Evolutionary conservation across 2,113 vertebrate species (phyloP).

Genomic region (Bettongia penicillata): DNA sequence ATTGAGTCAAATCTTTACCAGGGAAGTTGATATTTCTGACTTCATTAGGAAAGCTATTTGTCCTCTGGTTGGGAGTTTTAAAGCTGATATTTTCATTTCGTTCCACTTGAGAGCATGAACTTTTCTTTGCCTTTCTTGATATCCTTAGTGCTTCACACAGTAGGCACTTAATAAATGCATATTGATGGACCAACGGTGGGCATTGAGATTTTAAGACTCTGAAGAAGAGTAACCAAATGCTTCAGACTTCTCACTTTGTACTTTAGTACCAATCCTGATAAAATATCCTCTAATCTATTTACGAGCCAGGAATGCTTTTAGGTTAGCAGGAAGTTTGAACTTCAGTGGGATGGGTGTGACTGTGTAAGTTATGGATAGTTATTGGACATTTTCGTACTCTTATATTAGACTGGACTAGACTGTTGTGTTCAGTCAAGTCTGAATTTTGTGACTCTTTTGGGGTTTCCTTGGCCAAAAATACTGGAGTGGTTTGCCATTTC

Average conservation of each 20-base stretch:
- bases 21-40: neutral
- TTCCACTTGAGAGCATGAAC: neutral
- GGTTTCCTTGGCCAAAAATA: neutral
- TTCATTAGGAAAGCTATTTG: neutral
- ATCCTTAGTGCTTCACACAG: neutral
- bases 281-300: neutral
- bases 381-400: neutral
- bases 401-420: neutral
- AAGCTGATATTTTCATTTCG: neutral
- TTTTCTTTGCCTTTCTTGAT: neutral
- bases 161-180: neutral
- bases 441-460: neutral
- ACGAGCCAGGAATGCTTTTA: neutral
- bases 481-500: neutral
- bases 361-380: neutral
- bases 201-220: neutral
- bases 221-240: neutral
- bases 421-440: neutral
- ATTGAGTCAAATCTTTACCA: neutral
- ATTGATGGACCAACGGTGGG: neutral
- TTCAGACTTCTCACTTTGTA: neutral
- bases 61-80: neutral
- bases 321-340: neutral
- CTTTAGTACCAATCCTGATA: neutral
- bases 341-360: neutral